phyloP scores from a whole-genome alignment of 2,113 vertebrate genomes.

The Rhagologus leucostigma region DNA sequence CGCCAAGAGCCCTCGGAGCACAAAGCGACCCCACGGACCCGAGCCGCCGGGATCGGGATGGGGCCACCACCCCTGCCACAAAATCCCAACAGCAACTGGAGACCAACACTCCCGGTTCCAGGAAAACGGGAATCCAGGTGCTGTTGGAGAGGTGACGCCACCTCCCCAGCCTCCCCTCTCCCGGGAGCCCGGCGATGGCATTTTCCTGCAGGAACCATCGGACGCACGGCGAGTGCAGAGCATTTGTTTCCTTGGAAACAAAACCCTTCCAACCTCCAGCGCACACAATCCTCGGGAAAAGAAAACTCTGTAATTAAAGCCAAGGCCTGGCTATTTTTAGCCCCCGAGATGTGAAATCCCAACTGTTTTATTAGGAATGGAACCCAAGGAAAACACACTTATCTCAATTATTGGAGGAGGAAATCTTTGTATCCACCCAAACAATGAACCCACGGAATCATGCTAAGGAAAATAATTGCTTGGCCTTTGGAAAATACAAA shows the following conservation, averaged over 20 bases:
- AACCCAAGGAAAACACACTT: background rate
- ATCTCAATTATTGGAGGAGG: background rate
- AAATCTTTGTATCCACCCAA: background rate
- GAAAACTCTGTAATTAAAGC: constrained; percentile 59
- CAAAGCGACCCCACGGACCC: background rate
- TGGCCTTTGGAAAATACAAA: background rate
- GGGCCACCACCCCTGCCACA: background rate
- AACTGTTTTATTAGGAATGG: constrained; percentile 21
- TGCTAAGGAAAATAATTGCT: background rate
- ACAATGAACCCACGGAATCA: background rate
- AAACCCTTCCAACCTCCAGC: constrained; percentile 70
- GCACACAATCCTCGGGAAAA: constrained; percentile 48
- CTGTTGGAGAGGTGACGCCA: background rate
- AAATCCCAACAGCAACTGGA: background rate
- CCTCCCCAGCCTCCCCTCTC: background rate
- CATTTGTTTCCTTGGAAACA: constrained; percentile 82
- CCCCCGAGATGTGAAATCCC: constrained; percentile 35
- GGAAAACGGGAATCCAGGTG: background rate
- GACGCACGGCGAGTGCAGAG: constrained; percentile 39
- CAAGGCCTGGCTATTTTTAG: constrained; percentile 68
- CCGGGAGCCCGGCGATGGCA: constrained; percentile 36
- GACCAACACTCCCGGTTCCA: background rate
- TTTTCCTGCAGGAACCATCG: constrained; percentile 58
- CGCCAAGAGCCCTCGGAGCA: background rate
- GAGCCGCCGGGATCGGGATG: background rate